These are phyloP conservation scores for Carcina quercana DNA, from an alignment of 2,888 invertebrate species.

Conservation along the genomic window DNA sequence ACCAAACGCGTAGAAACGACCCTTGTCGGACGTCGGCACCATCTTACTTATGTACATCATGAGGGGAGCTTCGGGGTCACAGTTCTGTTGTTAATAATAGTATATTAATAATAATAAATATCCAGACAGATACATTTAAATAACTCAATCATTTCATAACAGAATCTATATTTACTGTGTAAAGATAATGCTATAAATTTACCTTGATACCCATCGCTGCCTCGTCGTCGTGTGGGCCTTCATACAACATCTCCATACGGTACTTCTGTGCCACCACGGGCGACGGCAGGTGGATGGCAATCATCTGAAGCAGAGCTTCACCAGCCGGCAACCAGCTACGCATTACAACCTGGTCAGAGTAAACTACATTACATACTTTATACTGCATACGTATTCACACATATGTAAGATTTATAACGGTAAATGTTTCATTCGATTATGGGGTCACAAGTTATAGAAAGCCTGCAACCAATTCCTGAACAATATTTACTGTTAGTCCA, in stretches of 20 bases:
- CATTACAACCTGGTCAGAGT: constrained; percentile 90
- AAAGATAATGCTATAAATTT: too few species aligned
- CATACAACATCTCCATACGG: constrained; percentile 99
- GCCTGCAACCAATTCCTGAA: constrained; percentile 61
- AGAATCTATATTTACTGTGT: too few species aligned
- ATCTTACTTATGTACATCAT: constrained; percentile 99
- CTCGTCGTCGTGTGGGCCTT: constrained; percentile 97
- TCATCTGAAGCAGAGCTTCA: constrained; percentile 99
- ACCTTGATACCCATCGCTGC: constrained; percentile 92
- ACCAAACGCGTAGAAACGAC: constrained; percentile 99
- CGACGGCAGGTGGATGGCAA: constrained; percentile 99
- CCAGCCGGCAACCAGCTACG: constrained; percentile 99
- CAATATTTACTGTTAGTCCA: constrained; percentile 56
- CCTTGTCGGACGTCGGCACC: constrained; percentile 99
- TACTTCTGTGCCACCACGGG: constrained; percentile 99
- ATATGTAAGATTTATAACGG: too few species aligned
- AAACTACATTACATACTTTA: constrained; percentile 1
- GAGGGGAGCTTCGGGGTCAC: constrained; percentile 96
- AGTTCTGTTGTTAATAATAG: too few species aligned
- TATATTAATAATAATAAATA: too few species aligned
- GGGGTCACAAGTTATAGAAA: constrained; percentile 44
- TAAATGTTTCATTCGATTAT: constrained; percentile 51
- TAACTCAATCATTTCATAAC: too few species aligned
- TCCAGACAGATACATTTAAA: too few species aligned
- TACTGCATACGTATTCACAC: too few species aligned